Evolutionary conservation across 1,140 invertebrate genomes (phyloP).

Genomic region (Eueides isabella): DNA sequence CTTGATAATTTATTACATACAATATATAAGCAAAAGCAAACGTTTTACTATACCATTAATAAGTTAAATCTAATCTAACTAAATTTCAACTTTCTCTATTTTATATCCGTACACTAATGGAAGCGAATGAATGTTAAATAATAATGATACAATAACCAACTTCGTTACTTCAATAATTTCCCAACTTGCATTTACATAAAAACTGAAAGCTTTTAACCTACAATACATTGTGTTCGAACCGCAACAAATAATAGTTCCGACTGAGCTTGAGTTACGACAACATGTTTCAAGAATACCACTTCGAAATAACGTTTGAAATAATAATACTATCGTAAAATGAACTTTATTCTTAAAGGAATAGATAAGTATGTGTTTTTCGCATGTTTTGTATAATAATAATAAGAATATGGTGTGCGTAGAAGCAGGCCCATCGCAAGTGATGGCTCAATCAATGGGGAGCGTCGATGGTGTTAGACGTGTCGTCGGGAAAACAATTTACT

Average conservation of each 20-base stretch:
- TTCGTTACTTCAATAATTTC: slow-evolving; percentile 49
- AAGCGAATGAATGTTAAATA: slow-evolving; percentile 25
- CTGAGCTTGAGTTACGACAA: slow-evolving; percentile 71
- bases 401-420: slow-evolving; percentile 46
- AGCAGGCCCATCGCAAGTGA: slow-evolving; percentile 65
- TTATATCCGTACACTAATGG: not conserved
- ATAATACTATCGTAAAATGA: slow-evolving; percentile 19
- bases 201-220: slow-evolving; percentile 67
- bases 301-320: slow-evolving; percentile 24
- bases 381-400: not conserved
- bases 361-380: not conserved
- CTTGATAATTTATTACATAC: not conserved
- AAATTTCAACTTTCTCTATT: not conserved
- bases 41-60: no score
- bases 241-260: slow-evolving; percentile 78
- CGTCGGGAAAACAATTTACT: slow-evolving; percentile 70
- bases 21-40: no score
- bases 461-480: slow-evolving; percentile 60
- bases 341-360: slow-evolving; percentile 19
- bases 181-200: slow-evolving; percentile 64
- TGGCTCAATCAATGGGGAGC: slow-evolving; percentile 70
- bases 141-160: slow-evolving; percentile 49
- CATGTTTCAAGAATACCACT: slow-evolving; percentile 56
- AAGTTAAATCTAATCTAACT: no score
- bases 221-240: slow-evolving; percentile 72